These are phyloP conservation scores for Mythimna albipuncta DNA, from an alignment of 2,888 invertebrate species.

Conservation along the genomic window DNA sequence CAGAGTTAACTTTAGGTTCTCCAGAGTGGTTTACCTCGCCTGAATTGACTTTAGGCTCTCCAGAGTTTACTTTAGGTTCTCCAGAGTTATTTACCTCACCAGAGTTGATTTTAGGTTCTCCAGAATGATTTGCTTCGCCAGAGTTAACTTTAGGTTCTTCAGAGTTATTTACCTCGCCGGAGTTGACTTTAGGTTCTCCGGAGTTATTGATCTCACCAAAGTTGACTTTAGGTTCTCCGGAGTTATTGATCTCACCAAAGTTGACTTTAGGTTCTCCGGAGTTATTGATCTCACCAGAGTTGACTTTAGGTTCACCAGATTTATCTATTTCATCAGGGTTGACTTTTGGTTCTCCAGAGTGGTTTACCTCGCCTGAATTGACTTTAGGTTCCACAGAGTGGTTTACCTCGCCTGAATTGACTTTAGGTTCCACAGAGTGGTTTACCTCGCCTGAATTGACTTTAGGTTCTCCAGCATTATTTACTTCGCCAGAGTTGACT, in stretches of 20 bases:
- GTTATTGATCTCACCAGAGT: not conserved
- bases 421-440: not conserved
- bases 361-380: not conserved
- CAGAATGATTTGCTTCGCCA: not conserved
- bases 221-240: not conserved
- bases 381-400: not conserved
- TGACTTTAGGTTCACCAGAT: not conserved
- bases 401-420: not conserved
- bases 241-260: not conserved
- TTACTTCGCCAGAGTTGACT: not conserved
- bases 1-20: not conserved
- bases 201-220: too few relatives aligned
- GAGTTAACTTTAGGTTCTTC: not conserved
- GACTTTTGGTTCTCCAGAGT: not conserved
- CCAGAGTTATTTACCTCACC: not conserved
- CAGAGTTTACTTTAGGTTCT: not conserved
- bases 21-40: not conserved
- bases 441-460: not conserved
- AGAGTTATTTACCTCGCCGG: not conserved
- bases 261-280: not conserved
- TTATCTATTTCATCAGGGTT: not conserved
- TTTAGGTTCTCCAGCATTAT: not conserved
- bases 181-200: not conserved
- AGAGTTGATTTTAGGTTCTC: not conserved
- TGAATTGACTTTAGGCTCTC: not conserved